These are phyloP conservation scores for Limulus polyphemus DNA, from an alignment of 2,888 invertebrate genomes.

Conservation along the genomic window DNA sequence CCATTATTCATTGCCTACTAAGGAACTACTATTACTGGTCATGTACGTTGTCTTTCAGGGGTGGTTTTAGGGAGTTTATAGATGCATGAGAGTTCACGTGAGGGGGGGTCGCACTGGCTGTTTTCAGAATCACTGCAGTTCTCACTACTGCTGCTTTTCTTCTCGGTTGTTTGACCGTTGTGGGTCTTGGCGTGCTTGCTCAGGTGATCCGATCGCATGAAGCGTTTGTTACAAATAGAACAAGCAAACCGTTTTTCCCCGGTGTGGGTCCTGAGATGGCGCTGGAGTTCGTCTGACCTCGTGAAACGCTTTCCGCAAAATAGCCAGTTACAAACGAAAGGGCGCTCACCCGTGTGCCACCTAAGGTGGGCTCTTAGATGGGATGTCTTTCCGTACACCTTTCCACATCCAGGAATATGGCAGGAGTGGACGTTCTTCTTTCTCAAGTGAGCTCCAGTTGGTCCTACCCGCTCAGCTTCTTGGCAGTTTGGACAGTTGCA, in stretches of 20 bases:
- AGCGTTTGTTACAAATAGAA: conserved; percentile 91
- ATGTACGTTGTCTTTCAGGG: too few relatives aligned
- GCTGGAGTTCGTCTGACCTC: conserved; percentile 86
- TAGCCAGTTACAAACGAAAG: conserved; percentile 94
- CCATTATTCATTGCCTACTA: too few relatives aligned
- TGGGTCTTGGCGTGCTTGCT: conserved; percentile 96
- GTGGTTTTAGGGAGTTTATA: too few relatives aligned
- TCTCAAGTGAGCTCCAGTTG: conserved; percentile 78
- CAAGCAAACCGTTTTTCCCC: conserved; percentile 95
- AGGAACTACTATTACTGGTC: too few relatives aligned
- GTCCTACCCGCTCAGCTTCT: conserved; percentile 87
- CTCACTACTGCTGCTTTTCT: conserved; percentile 46
- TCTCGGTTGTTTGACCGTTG: conserved; percentile 31
- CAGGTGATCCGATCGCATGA: conserved; percentile 94
- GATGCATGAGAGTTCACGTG: too few relatives aligned
- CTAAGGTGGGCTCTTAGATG: conserved; percentile 95
- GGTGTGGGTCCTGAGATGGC: conserved; percentile 84
- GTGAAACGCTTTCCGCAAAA: conserved; percentile 96
- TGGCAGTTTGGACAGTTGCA: conserved; percentile 99
- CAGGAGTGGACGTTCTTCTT: conserved; percentile 65
- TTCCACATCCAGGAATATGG: conserved; percentile 81
- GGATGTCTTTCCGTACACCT: conserved; percentile 92
- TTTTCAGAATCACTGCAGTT: conserved; percentile 31
- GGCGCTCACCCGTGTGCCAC: conserved; percentile 96
- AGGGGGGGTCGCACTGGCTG: conserved; percentile 25